Evolutionary conservation across 37 sponge, comb jelly and placozoan genomes (phyloP), one percentile per base, ranked within the genome.

Genomic region (Mnemiopsis leidyi): DNA sequence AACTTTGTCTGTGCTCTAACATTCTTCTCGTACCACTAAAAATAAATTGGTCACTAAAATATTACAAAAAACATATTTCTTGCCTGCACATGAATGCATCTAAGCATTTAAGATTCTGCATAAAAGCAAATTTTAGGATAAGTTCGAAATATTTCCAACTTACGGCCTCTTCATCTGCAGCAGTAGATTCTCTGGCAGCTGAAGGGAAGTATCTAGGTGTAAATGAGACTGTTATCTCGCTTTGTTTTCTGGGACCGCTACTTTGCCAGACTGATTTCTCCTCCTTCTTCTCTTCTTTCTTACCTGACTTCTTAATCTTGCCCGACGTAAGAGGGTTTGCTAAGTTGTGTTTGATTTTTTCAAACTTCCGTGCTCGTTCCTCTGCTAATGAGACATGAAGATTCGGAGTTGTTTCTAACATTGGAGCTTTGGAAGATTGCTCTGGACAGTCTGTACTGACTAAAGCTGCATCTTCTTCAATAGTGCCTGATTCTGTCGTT

Each of bases 151-250:
- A n/a, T n/a, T n/a, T n/a, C 48, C 1, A 29, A 69, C 92, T 33
- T 26, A 92, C 93, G 38, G 96, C 96, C 71, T 98, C 95, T 68
- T 98, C 98, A 69, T 97, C 96, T 21, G 85, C 69, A 68, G 79
- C 93, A 32, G 92, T 94, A 0, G 97, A 96, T 85, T 99, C 99
- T 68, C 99, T 88, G 1, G 96, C 96, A 69, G 99, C 96, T 69
- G 97, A 97, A 0, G 97, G 94, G 85, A 99, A 97, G 1, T 69
- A n/a, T 3, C 99, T 94, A 0, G 97, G 97, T 3, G 99, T 96
- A 79, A 99, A 99, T 71, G 76, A 82, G 38, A 97, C 96, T 38
- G 85, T 67, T 77, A 99, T 99, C 71, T 69, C 73, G n/a, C 38
- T 38, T 7, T 30, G 23, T 73, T 71, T 69, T 28, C 93, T 21